Percentiles rank a stretch among this genome's conserved stretches.
These are phyloP conservation scores for Andricus curvator DNA, from an alignment of 2,888 invertebrate species.

Conservation along the genomic window DNA sequence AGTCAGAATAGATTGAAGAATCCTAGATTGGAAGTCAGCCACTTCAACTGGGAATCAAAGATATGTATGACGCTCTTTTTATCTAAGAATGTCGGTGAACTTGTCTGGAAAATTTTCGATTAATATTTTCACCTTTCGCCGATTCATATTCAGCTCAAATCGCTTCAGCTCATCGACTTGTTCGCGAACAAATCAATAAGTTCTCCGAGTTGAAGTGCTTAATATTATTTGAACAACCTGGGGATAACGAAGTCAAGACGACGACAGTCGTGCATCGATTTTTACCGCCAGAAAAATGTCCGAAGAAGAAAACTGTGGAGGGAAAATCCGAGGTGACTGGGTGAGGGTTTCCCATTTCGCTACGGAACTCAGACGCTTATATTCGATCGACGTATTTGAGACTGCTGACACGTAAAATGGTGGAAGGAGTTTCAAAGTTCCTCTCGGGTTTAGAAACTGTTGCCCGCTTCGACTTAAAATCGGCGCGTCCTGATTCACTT, in stretches of 20 bases:
- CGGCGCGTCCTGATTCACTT: constrained; percentile 32
- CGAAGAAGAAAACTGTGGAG: constrained; percentile 11
- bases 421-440: constrained; percentile 28
- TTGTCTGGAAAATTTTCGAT: constrained; percentile 29
- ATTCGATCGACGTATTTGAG: constrained; percentile 36
- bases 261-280: constrained; percentile 38
- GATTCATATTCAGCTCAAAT: constrained; percentile 25
- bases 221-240: constrained; percentile 37
- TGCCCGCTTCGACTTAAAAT: constrained; percentile 32
- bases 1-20: constrained; percentile 5
- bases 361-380: constrained; percentile 23
- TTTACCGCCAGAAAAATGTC: constrained; percentile 25
- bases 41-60: constrained; percentile 33
- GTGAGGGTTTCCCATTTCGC: constrained; percentile 27
- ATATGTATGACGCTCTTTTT: not conserved
- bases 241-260: constrained; percentile 38
- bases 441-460: constrained; percentile 35
- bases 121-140: constrained; percentile 30
- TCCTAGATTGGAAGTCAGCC: constrained; percentile 5
- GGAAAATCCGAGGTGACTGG: constrained; percentile 6
- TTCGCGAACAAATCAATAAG: constrained; percentile 37
- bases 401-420: constrained; percentile 39
- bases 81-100: constrained; percentile 11
- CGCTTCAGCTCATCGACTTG: constrained; percentile 30
- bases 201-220: constrained; percentile 30